Conservation (phyloP, 2,888 invertebrate species). For the Strigamia maritima region DNA sequence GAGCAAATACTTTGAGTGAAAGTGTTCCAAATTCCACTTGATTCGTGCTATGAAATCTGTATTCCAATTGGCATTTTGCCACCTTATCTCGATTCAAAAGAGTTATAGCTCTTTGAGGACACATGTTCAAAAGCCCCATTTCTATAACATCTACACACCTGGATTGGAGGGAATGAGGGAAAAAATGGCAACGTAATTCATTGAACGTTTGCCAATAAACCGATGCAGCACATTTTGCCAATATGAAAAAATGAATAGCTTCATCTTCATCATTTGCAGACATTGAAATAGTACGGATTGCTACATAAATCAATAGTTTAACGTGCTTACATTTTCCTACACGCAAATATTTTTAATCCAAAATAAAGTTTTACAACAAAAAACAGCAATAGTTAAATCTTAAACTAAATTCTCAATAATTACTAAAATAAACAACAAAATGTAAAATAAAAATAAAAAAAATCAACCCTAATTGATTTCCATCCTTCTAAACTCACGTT, state of each 20-base stretch:
- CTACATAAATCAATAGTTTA: neutral
- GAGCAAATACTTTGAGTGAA: neutral
- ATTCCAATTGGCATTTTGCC: slow-evolving; percentile 20
- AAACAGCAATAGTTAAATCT: neutral
- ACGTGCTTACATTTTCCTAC: neutral
- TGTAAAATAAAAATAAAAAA: neutral
- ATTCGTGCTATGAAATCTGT: slow-evolving; percentile 1
- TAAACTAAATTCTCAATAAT: neutral
- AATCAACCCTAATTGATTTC: neutral
- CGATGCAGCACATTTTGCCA: slow-evolving; percentile 24
- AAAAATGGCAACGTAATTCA: slow-evolving; percentile 16
- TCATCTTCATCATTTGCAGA: slow-evolving; percentile 9
- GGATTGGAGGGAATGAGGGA: neutral
- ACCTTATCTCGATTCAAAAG: slow-evolving; percentile 9
- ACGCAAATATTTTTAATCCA: neutral
- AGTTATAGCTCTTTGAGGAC: slow-evolving; percentile 27
- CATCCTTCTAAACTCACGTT: neutral
- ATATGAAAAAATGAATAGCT: slow-evolving; percentile 22
- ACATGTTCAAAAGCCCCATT: slow-evolving; percentile 5
- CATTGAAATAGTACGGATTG: neutral
- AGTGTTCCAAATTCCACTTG: slow-evolving; percentile 1
- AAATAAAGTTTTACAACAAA: neutral
- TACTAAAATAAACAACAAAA: neutral
- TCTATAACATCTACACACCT: slow-evolving; percentile 20
- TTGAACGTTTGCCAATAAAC: slow-evolving; percentile 27